Evolutionary conservation across 2,113 vertebrate genomes (phyloP).

Genomic region (Eleginops maclovinus): DNA sequence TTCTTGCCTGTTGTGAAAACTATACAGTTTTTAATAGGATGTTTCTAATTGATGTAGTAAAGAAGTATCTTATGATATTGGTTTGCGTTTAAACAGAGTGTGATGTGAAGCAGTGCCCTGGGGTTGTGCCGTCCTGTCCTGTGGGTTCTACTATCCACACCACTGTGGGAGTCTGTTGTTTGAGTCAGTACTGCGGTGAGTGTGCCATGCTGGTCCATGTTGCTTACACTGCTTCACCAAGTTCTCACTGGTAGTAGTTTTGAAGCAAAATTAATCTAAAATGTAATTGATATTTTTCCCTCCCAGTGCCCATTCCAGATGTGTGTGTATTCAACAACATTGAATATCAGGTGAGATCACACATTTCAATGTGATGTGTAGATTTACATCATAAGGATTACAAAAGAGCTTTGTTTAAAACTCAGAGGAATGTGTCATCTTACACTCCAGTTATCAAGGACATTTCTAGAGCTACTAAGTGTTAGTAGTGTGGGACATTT

Average conservation of each 20-base stretch:
- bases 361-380: not conserved
- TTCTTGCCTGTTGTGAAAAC: not conserved
- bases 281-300: not conserved
- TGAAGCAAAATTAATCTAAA: not conserved
- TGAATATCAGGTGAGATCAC: constrained; percentile 75
- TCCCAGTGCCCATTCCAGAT: constrained; percentile 63
- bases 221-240: not conserved
- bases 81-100: constrained; percentile 39
- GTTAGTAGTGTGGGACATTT: not conserved
- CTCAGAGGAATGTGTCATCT: not conserved
- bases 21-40: too few species aligned
- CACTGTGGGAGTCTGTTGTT: constrained; percentile 62
- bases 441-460: not conserved
- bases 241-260: not conserved
- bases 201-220: constrained; percentile 3
- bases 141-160: constrained; percentile 22
- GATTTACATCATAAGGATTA: not conserved
- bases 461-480: not conserved
- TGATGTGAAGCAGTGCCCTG: constrained; percentile 40
- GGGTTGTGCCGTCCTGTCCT: constrained; percentile 22
- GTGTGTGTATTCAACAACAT: constrained; percentile 77
- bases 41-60: not conserved
- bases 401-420: not conserved
- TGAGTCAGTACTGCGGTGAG: constrained; percentile 60
- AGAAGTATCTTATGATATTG: not conserved